phyloP scores from a whole-genome alignment of 2,888 invertebrate species.

The Eugnorisma glareosa region DNA sequence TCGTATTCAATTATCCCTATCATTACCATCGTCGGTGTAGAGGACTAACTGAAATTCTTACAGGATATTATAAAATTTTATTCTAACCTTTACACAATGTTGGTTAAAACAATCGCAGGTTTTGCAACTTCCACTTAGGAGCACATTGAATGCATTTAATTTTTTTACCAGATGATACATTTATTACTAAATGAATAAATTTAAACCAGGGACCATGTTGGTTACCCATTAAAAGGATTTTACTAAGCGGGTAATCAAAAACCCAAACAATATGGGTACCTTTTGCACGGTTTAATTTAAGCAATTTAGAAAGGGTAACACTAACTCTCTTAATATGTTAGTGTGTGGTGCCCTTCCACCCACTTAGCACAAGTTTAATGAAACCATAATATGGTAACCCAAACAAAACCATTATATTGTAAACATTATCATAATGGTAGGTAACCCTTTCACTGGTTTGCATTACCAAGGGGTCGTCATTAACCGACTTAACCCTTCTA shows the following conservation, averaged over 20 bases:
- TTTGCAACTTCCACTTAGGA: constrained; percentile 37
- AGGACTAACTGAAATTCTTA: constrained; percentile 23
- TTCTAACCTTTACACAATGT: constrained; percentile 14
- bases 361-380: neutral
- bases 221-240: neutral
- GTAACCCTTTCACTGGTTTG: neutral
- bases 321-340: neutral
- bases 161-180: constrained; percentile 47
- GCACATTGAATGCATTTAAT: constrained; percentile 64
- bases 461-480: neutral
- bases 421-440: neutral
- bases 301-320: neutral
- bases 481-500: neutral
- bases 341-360: neutral
- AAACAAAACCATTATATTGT: neutral
- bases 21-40: constrained; percentile 30
- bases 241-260: neutral
- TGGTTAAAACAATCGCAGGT: constrained; percentile 24
- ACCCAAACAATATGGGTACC: neutral
- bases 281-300: neutral
- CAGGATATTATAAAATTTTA: constrained; percentile 19
- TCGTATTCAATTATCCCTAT: constrained; percentile 61
- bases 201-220: neutral
- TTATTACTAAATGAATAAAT: constrained; percentile 22
- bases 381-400: neutral